Base-by-base conservation (phyloP, 2,113 vertebrate species). In the Morone chrysops region DNA sequence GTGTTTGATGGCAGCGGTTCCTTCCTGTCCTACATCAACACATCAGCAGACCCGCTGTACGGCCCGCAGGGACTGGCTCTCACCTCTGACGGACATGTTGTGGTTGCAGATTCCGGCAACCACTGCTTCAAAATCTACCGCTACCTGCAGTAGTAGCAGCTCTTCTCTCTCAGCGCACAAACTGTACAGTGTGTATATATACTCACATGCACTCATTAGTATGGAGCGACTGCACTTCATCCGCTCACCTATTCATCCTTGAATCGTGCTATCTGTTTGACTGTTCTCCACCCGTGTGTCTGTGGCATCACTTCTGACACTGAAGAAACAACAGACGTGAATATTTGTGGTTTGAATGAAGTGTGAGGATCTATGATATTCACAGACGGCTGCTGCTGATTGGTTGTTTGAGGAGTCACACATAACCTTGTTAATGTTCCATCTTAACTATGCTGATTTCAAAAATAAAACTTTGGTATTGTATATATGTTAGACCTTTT, bases 111-210 rank as follows among this genome's bases (percentile, higher is more conserved):
- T 94, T 99, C 98, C 78, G 98, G 98, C 83, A 99, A 99, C 94
- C 98, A 99, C 90, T 99, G 98, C 94, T 99, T 99, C 92, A 99
- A 99, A 95, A 96, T 99, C 82, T 99, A 99, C 87, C 97, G 97
- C 85, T 99, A 99, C 89, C 95, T 99, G 73, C 97, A 99, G 93
- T 99, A 99, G 93, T 98, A 96, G 96, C 83, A 50, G 62, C 0
- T 71, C 69, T 47, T n/a, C 48, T 36, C 57, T 75, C 45, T 38
- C 68, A 2, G 54, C 4, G 48, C 76, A 73, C 88, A 83, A 51
- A 74, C 20, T 80, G 50, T 71, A 78, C 54, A 83, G 20, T 71
- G 20, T 71, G 51, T 20, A 61, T 16, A 57, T 48, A 12, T 1
- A 45, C 41, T 68, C 48, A 75, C 73, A 36, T 8, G 17, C 40